Conservation (phyloP, 2,888 invertebrate species). For the Pomacea canaliculata region DNA sequence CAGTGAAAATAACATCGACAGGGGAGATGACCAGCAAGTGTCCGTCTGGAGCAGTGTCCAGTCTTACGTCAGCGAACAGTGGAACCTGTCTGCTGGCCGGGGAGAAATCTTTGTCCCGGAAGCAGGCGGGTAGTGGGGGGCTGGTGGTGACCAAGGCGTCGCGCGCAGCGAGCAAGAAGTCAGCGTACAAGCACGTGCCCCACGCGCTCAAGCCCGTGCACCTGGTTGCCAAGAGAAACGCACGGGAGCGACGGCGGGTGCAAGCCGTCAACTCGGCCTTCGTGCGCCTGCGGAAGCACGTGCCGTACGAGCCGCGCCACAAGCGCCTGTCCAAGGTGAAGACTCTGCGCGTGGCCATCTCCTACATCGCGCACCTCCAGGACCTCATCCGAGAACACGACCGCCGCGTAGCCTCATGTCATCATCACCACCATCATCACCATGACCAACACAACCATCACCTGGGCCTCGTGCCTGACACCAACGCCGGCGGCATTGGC, state of each 20-base stretch:
- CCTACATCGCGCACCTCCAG: conserved; percentile 75
- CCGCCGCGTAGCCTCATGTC: conserved; percentile 11
- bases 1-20: background rate
- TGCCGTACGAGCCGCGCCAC: conserved; percentile 74
- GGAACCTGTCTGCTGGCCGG: background rate
- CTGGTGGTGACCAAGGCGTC: background rate
- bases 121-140: background rate
- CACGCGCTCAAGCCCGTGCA: conserved; percentile 75
- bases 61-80: background rate
- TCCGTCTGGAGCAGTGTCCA: too few species aligned
- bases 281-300: conserved; percentile 74
- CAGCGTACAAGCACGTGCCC: conserved; percentile 63
- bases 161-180: conserved; percentile 32
- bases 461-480: background rate
- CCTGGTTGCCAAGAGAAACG: conserved; percentile 75
- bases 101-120: background rate
- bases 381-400: conserved; percentile 68
- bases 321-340: conserved; percentile 76
- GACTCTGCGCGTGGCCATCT: conserved; percentile 75
- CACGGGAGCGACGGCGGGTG: conserved; percentile 76
- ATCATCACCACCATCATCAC: conserved; percentile 12
- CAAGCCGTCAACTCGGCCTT: conserved; percentile 78
- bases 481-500: background rate
- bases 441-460: background rate
- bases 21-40: too few species aligned